Evolutionary conservation across 1,140 invertebrate species (phyloP).

Genomic region (Drosophila bipectinata): DNA sequence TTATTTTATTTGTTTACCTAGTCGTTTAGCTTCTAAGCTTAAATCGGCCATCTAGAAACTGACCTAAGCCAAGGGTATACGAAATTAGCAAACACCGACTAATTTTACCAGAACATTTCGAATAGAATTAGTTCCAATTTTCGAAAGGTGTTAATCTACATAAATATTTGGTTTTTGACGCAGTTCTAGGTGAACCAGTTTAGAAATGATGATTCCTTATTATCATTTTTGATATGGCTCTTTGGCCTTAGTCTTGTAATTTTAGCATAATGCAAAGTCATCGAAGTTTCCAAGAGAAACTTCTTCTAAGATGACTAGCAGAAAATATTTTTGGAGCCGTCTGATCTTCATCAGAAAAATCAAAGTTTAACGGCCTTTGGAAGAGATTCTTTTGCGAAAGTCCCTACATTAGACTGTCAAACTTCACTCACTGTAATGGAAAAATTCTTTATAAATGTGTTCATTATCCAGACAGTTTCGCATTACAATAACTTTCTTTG

Average conservation of each 20-base stretch:
- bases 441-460: neutral
- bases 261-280: constrained; percentile 40
- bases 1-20: constrained; percentile 16
- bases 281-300: constrained; percentile 19
- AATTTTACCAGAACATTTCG: constrained; percentile 13
- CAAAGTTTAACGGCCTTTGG: constrained; percentile 12
- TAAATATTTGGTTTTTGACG: constrained; percentile 19
- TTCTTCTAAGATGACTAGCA: constrained; percentile 18
- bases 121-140: neutral
- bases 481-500: constrained; percentile 47
- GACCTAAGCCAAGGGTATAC: constrained; percentile 51
- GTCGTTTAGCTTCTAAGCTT: constrained; percentile 17
- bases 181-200: constrained; percentile 3
- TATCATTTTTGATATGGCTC: neutral
- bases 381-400: constrained; percentile 7
- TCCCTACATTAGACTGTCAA: constrained; percentile 5
- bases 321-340: neutral
- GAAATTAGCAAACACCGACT: constrained; percentile 45
- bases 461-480: constrained; percentile 6
- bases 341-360: constrained; percentile 2
- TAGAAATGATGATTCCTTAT: neutral
- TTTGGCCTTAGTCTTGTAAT: neutral
- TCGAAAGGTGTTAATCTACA: neutral
- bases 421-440: neutral
- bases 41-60: constrained; percentile 25